These are phyloP conservation scores for Antrozous pallidus DNA, from an alignment of 2,797 vertebrate genomes.

Conservation along the genomic window DNA sequence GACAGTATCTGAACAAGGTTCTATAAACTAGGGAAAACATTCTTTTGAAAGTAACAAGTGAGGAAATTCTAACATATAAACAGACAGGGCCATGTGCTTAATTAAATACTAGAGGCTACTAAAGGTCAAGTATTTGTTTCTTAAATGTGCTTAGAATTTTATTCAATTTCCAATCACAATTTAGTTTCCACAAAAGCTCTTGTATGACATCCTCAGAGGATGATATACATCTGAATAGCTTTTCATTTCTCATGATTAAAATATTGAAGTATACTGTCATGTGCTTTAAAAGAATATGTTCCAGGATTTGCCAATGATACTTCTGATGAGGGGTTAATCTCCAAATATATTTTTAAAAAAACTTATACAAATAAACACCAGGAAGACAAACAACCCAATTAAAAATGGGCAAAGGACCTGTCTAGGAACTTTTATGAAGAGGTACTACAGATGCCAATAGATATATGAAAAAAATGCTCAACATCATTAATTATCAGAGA, in stretches of 20 bases:
- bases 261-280: not conserved
- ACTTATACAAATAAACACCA: not conserved
- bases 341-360: not conserved
- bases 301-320: not conserved
- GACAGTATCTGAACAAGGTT: not conserved
- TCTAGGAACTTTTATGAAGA: not conserved
- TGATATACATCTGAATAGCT: not conserved
- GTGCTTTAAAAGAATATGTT: not conserved
- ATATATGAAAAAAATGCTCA: not conserved
- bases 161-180: not conserved
- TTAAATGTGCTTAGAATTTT: not conserved
- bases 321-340: not conserved
- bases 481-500: not conserved
- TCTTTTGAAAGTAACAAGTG: not conserved
- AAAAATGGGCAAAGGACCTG: not conserved
- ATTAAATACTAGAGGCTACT: not conserved
- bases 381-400: not conserved
- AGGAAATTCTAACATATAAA: not conserved
- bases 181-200: conserved; percentile 11
- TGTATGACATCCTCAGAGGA: not conserved
- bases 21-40: not conserved
- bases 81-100: not conserved
- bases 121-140: not conserved
- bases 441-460: not conserved
- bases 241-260: conserved; percentile 32